phyloP scores from a whole-genome alignment of 2,797 vertebrate genomes.

The Anableps anableps region DNA sequence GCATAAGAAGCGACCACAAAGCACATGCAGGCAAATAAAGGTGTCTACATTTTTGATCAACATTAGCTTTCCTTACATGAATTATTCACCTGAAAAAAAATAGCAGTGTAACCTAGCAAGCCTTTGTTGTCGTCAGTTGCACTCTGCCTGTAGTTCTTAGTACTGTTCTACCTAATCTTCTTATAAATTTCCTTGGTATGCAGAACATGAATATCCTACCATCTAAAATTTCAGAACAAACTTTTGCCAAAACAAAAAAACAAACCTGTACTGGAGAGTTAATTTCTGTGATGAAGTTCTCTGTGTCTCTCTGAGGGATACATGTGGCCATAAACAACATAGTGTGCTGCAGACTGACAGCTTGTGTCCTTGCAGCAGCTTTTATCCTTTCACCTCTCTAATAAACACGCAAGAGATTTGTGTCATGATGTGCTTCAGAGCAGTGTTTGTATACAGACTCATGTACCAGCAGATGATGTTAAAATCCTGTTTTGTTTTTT shows the following conservation, averaged over 20 bases:
- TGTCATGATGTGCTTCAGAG: background rate
- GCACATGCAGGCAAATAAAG: background rate
- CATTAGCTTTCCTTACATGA: background rate
- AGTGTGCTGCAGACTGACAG: slow-evolving; percentile 43
- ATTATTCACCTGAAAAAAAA: background rate
- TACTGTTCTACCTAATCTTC: slow-evolving; percentile 56
- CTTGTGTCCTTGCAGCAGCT: slow-evolving; percentile 39
- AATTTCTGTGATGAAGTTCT: slow-evolving; percentile 10
- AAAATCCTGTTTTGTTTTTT: background rate
- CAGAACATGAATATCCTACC: background rate
- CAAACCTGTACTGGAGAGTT: slow-evolving; percentile 36
- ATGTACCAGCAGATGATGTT: background rate
- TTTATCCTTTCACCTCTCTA: slow-evolving; percentile 31
- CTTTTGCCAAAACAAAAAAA: background rate
- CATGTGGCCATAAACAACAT: slow-evolving; percentile 2
- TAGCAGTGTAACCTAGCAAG: background rate
- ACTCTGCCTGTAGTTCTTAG: slow-evolving; percentile 12
- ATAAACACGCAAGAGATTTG: slow-evolving; percentile 42
- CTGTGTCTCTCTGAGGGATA: background rate
- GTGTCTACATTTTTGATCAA: background rate
- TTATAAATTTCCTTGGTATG: slow-evolving; percentile 40
- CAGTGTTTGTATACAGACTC: slow-evolving; percentile 7
- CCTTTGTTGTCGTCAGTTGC: slow-evolving; percentile 10
- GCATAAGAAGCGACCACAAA: background rate
- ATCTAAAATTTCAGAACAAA: background rate